Percentiles rank a stretch among this genome's conserved stretches.
Evolutionary conservation across 1,140 invertebrate species (phyloP).

Genomic region (Spodoptera frugiperda): DNA sequence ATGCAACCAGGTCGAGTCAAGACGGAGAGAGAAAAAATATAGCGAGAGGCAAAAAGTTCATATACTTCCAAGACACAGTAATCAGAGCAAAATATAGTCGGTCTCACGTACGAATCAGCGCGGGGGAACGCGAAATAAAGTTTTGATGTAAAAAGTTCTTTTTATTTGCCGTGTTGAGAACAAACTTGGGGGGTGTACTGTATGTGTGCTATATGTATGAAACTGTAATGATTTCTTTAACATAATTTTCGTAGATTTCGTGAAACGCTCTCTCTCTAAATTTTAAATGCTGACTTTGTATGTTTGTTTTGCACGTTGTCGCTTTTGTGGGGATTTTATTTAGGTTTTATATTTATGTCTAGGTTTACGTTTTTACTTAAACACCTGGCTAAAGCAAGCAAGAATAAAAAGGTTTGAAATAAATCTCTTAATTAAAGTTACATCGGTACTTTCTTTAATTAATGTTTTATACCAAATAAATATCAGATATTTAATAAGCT

Average conservation of each 20-base stretch:
- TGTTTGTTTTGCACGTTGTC: constrained; percentile 28
- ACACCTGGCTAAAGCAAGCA: not conserved
- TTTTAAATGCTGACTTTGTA: constrained; percentile 37
- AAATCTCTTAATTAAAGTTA: no score
- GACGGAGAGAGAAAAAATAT: constrained; percentile 37
- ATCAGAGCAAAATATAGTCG: constrained; percentile 76
- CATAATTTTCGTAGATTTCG: constrained; percentile 45
- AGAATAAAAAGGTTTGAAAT: no score
- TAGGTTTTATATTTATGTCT: not conserved
- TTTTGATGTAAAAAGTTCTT: constrained; percentile 85
- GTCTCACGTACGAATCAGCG: constrained; percentile 78
- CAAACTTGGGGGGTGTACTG: constrained; percentile 62
- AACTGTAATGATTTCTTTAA: constrained; percentile 49
- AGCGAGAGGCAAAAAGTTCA: constrained; percentile 35
- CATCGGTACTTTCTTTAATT: no score
- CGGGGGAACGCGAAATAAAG: constrained; percentile 72
- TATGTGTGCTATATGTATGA: constrained; percentile 37
- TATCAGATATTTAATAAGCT: no score
- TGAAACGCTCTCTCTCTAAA: constrained; percentile 36
- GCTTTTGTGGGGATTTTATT: constrained; percentile 19
- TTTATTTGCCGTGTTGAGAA: constrained; percentile 70
- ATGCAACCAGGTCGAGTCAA: constrained; percentile 31
- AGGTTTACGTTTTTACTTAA: not conserved
- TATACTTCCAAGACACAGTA: constrained; percentile 62
- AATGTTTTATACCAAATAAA: no score